Percentiles rank a stretch among this genome's conserved stretches.
Evolutionary conservation across 2,113 vertebrate species (phyloP).

Genomic region (Bostrychus sinensis): DNA sequence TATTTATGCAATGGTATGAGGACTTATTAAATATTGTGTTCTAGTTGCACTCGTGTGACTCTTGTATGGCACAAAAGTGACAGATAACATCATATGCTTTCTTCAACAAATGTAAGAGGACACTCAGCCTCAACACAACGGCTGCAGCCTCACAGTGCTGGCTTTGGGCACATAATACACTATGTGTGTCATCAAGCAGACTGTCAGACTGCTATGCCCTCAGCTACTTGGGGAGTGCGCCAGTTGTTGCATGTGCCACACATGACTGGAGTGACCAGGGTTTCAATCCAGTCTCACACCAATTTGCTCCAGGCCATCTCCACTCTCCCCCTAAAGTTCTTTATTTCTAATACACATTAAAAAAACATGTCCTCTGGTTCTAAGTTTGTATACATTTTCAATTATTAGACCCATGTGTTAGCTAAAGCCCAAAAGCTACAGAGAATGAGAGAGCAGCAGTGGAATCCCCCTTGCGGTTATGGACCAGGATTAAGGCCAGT

Average conservation of each 20-base stretch:
- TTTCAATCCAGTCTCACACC: too few relatives aligned
- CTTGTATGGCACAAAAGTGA: slow-evolving; percentile 59
- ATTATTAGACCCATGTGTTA: slow-evolving; percentile 10
- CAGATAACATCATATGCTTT: slow-evolving; percentile 49
- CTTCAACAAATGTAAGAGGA: slow-evolving; percentile 25
- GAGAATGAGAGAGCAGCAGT: slow-evolving; percentile 26
- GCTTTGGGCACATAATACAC: slow-evolving; percentile 11
- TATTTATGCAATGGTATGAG: slow-evolving; percentile 26
- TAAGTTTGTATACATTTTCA: too few relatives aligned
- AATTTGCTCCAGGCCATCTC: too few relatives aligned
- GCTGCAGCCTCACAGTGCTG: slow-evolving; percentile 4
- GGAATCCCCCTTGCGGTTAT: slow-evolving; percentile 49
- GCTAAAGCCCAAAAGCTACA: slow-evolving; percentile 16
- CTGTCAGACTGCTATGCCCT: slow-evolving; percentile 17
- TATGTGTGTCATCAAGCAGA: slow-evolving; percentile 41
- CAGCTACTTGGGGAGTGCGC: slow-evolving; percentile 20
- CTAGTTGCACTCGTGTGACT: slow-evolving; percentile 34
- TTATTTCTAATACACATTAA: neutral
- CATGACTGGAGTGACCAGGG: neutral
- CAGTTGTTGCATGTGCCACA: neutral
- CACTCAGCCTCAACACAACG: slow-evolving; percentile 18
- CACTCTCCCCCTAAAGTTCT: too few relatives aligned
- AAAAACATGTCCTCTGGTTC: too few relatives aligned
- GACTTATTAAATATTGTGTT: slow-evolving; percentile 21
- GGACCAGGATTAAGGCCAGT: slow-evolving; percentile 74